Evolutionary conservation across 1,140 invertebrate genomes (phyloP), one percentile per base, ranked within the genome.

Genomic region (Dufourea novaeangliae): DNA sequence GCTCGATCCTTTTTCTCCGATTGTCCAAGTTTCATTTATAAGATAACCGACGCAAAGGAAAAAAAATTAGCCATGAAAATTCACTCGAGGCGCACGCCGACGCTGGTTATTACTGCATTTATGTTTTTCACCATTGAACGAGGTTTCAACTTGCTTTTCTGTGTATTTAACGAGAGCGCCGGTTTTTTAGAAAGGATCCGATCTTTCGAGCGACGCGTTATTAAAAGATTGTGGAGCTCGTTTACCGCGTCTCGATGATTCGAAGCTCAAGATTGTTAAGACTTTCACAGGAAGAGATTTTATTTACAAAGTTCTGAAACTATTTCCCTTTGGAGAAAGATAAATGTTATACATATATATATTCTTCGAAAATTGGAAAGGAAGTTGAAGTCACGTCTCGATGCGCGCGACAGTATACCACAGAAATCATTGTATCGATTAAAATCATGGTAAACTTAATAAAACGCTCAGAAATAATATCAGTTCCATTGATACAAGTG

Each of bases 371-470:
- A 50, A 37, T n/a, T 27, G 63, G 68, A 80, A 83, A 74, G 79
- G 32, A 83, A 86, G 87, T 88, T 86, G 71, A 83, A 84, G 84
- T 87, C 72, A 68, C 84, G 87, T 87, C 87, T 86, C 88, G 87
- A 88, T 81, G 89, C 87, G 89, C 74, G 77, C 82, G 66, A 84
- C 84, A 85, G 90, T 92, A 92, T 92, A 92, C 91, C 88, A 92
- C 87, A 88, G 88, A 91, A 91, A 91, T 90, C 88, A 92, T 91
- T 92, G 90, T 92, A 92, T 91, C 88, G 84, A 91, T 88, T 92
- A 84, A 90, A 91, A 90, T 92, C 91, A 92, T 91, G 88, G 90
- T 92, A 91, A 91, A 92, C 90, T 91, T 88, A 92, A 92, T 92
- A 92, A 92, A 92, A 91, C 83, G 88, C 88, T 90, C 87, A 88